Conservation (phyloP, 2,113 vertebrate genomes). For the Amblyopsis rosae region DNA sequence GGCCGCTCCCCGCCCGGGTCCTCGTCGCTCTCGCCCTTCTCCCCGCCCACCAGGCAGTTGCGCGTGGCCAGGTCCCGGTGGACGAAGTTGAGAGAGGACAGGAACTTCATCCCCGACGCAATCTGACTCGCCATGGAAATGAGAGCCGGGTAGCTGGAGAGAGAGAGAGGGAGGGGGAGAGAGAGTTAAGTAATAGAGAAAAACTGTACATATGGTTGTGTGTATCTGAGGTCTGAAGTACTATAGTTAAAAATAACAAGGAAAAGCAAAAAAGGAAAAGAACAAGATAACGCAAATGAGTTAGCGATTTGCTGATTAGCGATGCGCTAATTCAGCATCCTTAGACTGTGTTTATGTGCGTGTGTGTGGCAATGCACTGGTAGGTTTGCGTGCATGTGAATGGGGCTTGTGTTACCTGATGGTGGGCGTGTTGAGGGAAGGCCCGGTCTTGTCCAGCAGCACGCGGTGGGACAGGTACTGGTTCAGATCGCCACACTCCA, state of each 20-base stretch:
- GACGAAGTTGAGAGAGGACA: conserved; percentile 90
- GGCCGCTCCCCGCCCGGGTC: conserved; percentile 80
- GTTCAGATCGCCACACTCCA: conserved; percentile 93
- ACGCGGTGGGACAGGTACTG: conserved; percentile 87
- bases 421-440: conserved; percentile 73
- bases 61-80: conserved; percentile 89
- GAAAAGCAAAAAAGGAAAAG: too few relatives aligned
- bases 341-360: background rate
- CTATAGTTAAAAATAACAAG: too few relatives aligned
- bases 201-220: background rate
- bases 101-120: conserved; percentile 90
- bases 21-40: conserved; percentile 63
- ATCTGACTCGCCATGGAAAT: conserved; percentile 90
- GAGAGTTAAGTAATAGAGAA: background rate
- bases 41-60: conserved; percentile 90
- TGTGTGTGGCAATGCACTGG: background rate
- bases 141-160: conserved; percentile 82
- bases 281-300: too few relatives aligned
- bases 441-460: conserved; percentile 81
- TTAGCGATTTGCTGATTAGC: too few relatives aligned
- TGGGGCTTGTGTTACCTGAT: conserved; percentile 78
- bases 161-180: background rate
- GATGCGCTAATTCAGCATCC: too few relatives aligned
- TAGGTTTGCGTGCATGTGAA: background rate
- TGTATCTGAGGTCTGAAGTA: background rate